Base-by-base conservation (phyloP, 2,797 vertebrate genomes). In the Poecilia picta region DNA sequence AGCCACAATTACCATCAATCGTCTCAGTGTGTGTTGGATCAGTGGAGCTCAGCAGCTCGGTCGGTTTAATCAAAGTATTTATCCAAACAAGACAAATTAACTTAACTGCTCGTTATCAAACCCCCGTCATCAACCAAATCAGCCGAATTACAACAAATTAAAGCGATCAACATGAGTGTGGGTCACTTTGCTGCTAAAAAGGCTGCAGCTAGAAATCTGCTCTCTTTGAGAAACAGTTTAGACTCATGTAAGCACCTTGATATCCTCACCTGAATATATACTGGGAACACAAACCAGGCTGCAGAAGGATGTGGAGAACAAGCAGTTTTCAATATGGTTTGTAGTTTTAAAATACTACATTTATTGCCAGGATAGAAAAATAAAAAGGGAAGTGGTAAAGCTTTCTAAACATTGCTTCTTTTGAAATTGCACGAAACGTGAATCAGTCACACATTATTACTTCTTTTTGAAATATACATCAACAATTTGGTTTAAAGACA, bases 101-200 rank as follows among this genome's bases (percentile, higher is more conserved):
- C 80, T n/a, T 80, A 70, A 77, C 78, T 74, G 5, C 88, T 87
- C 43, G 33, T 86, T 77, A 87, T 23, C 68, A 81, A 89, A 79
- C 82, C 46, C 77, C 84, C 36, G 0, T 83, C 84, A 91, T 91
- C 90, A 89, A 71, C 70, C 78, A 62, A 86, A 87, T 89, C 83
- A 82, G 75, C 47, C 47, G 75, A 89, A 90, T 74, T 83, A 77
- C 80, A 85, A 82, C 74, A 86, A 87, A 89, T 74, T 70, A 77
- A 80, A 77, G 57, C 75, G 79, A 88, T 87, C 88, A 86, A 76
- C 73, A 46, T 70, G 4, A 79, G 81, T 82, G 74, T 20, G 8
- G 10, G 77, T 77, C 8, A 33, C 74, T 70, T 53, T 31, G 1
- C 68, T 18, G 23, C 23, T 36, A 31, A 36, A 64, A 64, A 20